Base-by-base conservation (phyloP, 1,140 invertebrate genomes). In the Lordiphosa collinella region DNA sequence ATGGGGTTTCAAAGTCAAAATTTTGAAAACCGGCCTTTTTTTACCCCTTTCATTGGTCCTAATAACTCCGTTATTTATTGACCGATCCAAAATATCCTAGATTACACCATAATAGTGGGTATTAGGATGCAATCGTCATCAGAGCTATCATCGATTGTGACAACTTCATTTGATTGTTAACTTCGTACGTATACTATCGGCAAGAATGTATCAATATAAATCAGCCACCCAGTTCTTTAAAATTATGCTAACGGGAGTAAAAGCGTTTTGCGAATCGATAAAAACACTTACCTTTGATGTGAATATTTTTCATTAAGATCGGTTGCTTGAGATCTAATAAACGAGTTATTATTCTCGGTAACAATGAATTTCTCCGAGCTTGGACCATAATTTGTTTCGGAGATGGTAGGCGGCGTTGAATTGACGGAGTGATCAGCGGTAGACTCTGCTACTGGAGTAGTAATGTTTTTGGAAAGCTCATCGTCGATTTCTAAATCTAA, bases 401-500 rank as follows among this genome's bases (percentile, higher is more conserved):
- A 9, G 18, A 62, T 10, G 3, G 63, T 55, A 12, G 64, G 49
- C 18, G 64, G 49, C 18, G 57, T 22, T 8, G 43, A 12, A 36
- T 29, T 65, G 12, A 46, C 16, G 53, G 37, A 14, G 11, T 55
- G 22, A 60, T 64, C 47, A 11, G 16, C 35, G 37, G 25, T 64
- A 34, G 61, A 13, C 18, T 80, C 75, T 6, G 55, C 48, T 3
- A 34, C 34, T 13, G 72, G 29, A n/a, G 58, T 58, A 41, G 61
- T 16, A 22, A 51, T 48, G 31, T 52, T 54, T 36, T 80, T 80
- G 9, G 74, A 4, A 34, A 78, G 51, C 36, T 91, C 89, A 47
- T 93, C 91, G 57, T 94, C 93, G 65, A 93, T 93, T 88, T 98
- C 97, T 73, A 98, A 91, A 90, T 98, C 97, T 65, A 98, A 92